These are phyloP conservation scores for Eilema griseolum DNA, from an alignment of 2,888 invertebrate genomes.

Conservation along the genomic window DNA sequence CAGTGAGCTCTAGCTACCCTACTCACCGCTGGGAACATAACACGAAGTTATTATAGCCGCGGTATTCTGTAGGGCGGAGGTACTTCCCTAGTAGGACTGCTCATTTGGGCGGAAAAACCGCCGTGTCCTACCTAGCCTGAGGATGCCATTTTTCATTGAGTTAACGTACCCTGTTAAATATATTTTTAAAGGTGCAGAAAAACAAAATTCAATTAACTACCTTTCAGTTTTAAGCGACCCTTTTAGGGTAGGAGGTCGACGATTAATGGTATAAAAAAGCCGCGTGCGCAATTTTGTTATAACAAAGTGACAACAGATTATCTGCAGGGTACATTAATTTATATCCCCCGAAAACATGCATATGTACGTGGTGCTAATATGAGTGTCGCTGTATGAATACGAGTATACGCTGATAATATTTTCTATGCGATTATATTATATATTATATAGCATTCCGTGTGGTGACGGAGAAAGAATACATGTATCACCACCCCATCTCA, in stretches of 20 bases:
- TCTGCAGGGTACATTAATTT: not conserved
- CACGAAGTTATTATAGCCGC: too few relatives aligned
- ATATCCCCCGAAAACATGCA: not conserved
- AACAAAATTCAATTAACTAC: constrained; percentile 8
- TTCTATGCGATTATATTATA: too few relatives aligned
- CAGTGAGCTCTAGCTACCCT: too few relatives aligned
- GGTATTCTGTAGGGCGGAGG: too few relatives aligned
- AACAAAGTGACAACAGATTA: not conserved
- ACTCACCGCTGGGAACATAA: too few relatives aligned
- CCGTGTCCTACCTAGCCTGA: too few relatives aligned
- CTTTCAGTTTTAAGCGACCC: constrained; percentile 4
- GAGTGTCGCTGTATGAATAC: not conserved
- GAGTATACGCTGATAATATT: too few relatives aligned
- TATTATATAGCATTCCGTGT: too few relatives aligned
- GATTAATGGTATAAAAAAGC: not conserved
- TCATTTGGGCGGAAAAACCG: too few relatives aligned
- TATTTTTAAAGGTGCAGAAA: not conserved
- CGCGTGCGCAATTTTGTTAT: not conserved
- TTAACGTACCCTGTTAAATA: not conserved
- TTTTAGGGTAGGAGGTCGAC: not conserved
- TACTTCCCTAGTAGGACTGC: too few relatives aligned
- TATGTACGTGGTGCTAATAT: not conserved
- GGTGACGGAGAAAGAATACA: too few relatives aligned
- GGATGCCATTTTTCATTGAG: not conserved
- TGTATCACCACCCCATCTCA: too few relatives aligned